These are phyloP conservation scores for Caranx ignobilis DNA, from an alignment of 2,113 vertebrate species.

Conservation along the genomic window DNA sequence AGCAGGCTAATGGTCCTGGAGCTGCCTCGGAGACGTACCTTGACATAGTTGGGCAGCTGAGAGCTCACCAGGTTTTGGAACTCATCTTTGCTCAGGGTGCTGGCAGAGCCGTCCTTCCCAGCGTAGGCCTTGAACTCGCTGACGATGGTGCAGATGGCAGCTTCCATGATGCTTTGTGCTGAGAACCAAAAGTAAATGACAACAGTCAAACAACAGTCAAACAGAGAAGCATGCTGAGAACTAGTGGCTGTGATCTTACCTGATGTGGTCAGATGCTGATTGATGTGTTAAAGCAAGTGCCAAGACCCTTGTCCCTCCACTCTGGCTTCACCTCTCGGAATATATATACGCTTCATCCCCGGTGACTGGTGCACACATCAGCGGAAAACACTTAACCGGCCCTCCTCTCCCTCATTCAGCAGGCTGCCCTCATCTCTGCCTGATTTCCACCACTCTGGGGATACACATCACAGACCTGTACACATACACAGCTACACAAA, in stretches of 20 bases:
- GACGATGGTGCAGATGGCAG: conserved; percentile 79
- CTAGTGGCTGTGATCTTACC: conserved; percentile 47
- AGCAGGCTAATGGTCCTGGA: not conserved
- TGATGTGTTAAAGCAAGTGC: conserved; percentile 5
- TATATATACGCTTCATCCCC: conserved; percentile 68
- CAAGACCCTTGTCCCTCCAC: conserved; percentile 19
- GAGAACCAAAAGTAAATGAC: conserved; percentile 10
- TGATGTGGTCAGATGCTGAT: conserved; percentile 18
- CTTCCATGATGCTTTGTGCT: conserved; percentile 74
- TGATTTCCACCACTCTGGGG: conserved; percentile 46
- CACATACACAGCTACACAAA: conserved; percentile 3
- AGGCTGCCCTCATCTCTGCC: conserved; percentile 48
- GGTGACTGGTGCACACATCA: conserved; percentile 75
- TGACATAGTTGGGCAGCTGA: conserved; percentile 80
- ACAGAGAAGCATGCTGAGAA: no score
- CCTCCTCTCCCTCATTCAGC: conserved; percentile 50
- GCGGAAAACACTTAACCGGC: conserved; percentile 77
- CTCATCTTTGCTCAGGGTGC: conserved; percentile 84
- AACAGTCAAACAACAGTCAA: not conserved
- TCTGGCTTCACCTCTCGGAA: conserved; percentile 31
- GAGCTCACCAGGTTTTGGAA: conserved; percentile 78
- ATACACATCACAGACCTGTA: conserved; percentile 37
- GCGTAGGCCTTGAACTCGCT: conserved; percentile 81
- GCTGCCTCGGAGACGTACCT: conserved; percentile 60
- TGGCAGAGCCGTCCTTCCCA: conserved; percentile 76